Base-by-base conservation (phyloP, 2,797 vertebrate genomes). In the Ptychobarbus kaznakovi region DNA sequence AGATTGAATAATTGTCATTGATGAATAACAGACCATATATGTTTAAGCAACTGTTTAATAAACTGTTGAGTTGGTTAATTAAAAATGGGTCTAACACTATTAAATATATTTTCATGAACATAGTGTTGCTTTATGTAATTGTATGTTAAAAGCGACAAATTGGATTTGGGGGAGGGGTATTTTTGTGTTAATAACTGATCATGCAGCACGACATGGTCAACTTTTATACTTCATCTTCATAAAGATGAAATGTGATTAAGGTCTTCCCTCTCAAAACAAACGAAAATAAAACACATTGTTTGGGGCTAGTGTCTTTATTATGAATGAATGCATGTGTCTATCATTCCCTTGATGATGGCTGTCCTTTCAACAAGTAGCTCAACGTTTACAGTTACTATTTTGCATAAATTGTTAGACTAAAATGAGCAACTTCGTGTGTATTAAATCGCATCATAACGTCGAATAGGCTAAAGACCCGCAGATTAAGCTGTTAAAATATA, bases 291-390 rank as follows among this genome's bases (percentile, higher is more conserved):
- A 22, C 10, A 53, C 51, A 53, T 22, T 12, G 22, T 40, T 61
- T n/a, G n/a, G 13, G 12, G 35, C 22, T 6, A 42, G 32, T 28
- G 18, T 18, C 38, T 20, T 2, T 53, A 16, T 83, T 75, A 73
- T 65, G 70, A 83, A 75, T 51, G 20, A 51, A 83, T 74, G 81
- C 42, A 51, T 66, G 69, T 3, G 81, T 44, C 80, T 61, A 16
- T 73, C 25, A 74, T 51, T 49, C 28, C 18, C 15, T 7, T 3
- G 15, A 73, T 61, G 28, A 40, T 25, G 13, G 66, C 49, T 74
- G 5, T 63, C 11, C 58, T 51, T 53, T 69, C 74, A 78, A 69
- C 74, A 84, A 77, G 82, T 84, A 56, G 82, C 49, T 51, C 20
- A 76, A 38, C 74, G 20, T 56, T n/a, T 76, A 40, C 11, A 40